Evolutionary conservation across 2,113 vertebrate genomes (phyloP).

Genomic region (Anolis carolinensis): DNA sequence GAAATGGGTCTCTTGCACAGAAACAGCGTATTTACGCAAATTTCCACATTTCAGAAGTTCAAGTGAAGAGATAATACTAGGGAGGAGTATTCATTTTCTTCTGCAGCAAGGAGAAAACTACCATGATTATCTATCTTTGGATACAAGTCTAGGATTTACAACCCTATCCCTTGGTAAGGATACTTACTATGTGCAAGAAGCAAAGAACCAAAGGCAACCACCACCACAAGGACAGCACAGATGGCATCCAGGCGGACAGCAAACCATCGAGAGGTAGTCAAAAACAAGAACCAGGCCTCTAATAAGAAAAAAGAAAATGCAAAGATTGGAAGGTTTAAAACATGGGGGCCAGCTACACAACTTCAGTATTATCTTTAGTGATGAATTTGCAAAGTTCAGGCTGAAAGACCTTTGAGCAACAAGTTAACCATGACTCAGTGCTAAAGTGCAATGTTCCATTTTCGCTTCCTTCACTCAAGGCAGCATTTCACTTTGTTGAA

Average conservation of each 20-base stretch:
- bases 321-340: neutral
- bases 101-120: too few species aligned
- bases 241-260: constrained; percentile 93
- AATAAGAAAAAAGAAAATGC: neutral
- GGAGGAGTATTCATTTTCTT: too few species aligned
- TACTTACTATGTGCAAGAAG: constrained; percentile 86
- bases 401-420: neutral
- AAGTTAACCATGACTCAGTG: neutral
- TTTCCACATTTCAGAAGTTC: too few species aligned
- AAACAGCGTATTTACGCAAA: too few species aligned
- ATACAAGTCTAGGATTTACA: too few species aligned
- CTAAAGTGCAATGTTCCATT: neutral
- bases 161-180: constrained; percentile 53
- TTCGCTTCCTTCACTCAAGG: too few species aligned
- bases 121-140: too few species aligned
- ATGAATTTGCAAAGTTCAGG: neutral
- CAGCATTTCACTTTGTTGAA: neutral
- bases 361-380: neutral
- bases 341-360: neutral
- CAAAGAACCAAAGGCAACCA: constrained; percentile 87
- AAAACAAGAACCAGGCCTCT: constrained; percentile 96
- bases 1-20: too few species aligned
- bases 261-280: constrained; percentile 95
- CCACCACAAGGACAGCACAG: constrained; percentile 89
- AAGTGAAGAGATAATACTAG: too few species aligned